Conservation (phyloP, 2,113 vertebrate species). For the Pongo pygmaeus region DNA sequence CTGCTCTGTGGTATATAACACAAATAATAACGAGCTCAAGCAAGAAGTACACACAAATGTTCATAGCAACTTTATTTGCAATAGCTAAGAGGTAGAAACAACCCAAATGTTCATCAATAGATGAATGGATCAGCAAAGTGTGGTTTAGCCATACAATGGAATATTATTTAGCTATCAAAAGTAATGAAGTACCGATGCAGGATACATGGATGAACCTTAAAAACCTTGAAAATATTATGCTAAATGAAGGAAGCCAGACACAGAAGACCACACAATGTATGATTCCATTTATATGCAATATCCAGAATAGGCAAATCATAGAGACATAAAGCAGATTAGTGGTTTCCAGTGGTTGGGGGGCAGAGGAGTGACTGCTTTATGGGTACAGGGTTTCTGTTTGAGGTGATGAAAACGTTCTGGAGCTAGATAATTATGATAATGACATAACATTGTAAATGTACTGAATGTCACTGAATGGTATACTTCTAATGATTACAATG, state of each 20-base stretch:
- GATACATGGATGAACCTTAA: background rate
- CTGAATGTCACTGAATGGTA: background rate
- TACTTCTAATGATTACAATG: background rate
- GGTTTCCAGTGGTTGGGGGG: background rate
- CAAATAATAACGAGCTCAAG: background rate
- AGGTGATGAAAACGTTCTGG: background rate
- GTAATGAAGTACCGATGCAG: background rate
- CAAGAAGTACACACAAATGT: no score
- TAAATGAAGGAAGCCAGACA: background rate
- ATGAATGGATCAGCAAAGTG: background rate
- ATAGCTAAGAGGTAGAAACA: no score
- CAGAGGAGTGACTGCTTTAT: background rate
- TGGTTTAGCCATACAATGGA: background rate
- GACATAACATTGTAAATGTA: background rate
- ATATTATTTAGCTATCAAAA: background rate
- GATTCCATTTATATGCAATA: background rate
- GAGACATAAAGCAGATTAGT: background rate
- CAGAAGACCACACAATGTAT: background rate
- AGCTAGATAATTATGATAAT: background rate
- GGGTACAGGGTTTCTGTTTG: background rate
- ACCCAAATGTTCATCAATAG: no score
- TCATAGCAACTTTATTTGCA: no score
- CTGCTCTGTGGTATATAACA: background rate
- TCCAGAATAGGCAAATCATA: background rate
- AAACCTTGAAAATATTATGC: background rate